Evolutionary conservation across 2,113 vertebrate genomes (phyloP), one percentile per base, ranked within the genome.

Genomic region (Melanostigma gelatinosum): DNA sequence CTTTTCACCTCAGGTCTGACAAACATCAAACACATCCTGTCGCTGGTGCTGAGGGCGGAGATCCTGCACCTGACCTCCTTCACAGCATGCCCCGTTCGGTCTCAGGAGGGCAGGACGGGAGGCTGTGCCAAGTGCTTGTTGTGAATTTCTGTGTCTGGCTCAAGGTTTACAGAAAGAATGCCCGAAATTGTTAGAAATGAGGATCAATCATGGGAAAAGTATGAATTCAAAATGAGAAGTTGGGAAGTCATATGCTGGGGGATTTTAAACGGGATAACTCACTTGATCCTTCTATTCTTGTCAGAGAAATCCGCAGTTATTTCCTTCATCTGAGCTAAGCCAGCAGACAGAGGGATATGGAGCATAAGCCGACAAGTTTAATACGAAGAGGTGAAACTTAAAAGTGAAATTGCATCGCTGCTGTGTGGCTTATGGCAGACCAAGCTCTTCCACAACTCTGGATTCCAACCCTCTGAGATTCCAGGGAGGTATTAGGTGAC

Each of bases 401-500:
- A 82, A 88, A 90, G 72, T 57, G 62, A 80, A 90, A 88, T 87
- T 85, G 85, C 48, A 46, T 60, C 27, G 67, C 62, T 87, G 71
- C 75, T 58, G 71, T 89, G 86, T 71, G 80, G 92, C 83, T 93
- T 85, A 85, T 62, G 44, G 64, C 60, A 50, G 76, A 62, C 58
- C 3, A 4, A 62, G 67, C 78, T 84, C 80, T 65, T 91, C 90
- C 75, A 85, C 78, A 78, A 48, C 83, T 87, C 84, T 77, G 73
- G 83, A 87, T 89, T 91, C 81, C 87, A 85, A 87, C 84, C 79
- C 85, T 90, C 84, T 84, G 84, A 89, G 88, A 93, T 92, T 93
- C 91, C 92, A 91, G 75, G 86, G 87, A 87, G 86, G 89, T 92
- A 89, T 93, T 91, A 90, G 89, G 86, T 92, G 89, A 91, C 92